These are phyloP conservation scores for Drosophila mettleri DNA, from an alignment of 2,888 invertebrate species.

Conservation along the genomic window DNA sequence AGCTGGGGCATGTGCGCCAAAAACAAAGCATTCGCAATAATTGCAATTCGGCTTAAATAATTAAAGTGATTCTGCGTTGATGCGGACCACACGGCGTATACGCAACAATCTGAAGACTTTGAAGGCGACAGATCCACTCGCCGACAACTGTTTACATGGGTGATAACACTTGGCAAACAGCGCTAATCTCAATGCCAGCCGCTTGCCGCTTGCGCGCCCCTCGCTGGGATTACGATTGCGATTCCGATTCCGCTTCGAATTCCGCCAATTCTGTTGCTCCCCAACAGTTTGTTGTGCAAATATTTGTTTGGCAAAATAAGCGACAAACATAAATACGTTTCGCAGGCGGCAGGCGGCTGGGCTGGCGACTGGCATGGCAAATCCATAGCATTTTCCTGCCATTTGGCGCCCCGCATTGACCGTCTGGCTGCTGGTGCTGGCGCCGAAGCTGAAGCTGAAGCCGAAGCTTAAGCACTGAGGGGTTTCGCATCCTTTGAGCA, in stretches of 20 bases:
- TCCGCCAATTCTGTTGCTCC: slow-evolving; percentile 13
- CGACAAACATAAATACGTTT: slow-evolving; percentile 69
- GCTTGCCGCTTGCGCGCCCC: not conserved
- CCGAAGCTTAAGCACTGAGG: slow-evolving; percentile 20
- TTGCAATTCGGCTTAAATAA: slow-evolving; percentile 28
- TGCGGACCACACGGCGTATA: slow-evolving; percentile 34
- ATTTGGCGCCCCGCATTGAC: slow-evolving; percentile 67
- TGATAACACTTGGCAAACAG: slow-evolving; percentile 75
- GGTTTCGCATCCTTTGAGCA: slow-evolving; percentile 64
- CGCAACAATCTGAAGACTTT: slow-evolving; percentile 51
- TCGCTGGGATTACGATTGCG: slow-evolving; percentile 18
- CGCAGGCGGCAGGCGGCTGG: slow-evolving; percentile 29
- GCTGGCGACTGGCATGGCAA: slow-evolving; percentile 28
- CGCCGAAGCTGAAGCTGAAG: not conserved
- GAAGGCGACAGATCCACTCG: slow-evolving; percentile 50
- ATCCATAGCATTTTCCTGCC: slow-evolving; percentile 66
- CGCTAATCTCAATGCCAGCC: slow-evolving; percentile 69
- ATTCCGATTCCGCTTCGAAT: slow-evolving; percentile 23
- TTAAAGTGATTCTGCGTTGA: slow-evolving; percentile 20
- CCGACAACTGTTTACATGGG: slow-evolving; percentile 72
- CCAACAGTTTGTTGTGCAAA: slow-evolving; percentile 59
- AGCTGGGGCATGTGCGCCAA: slow-evolving; percentile 37
- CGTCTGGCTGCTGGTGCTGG: slow-evolving; percentile 35
- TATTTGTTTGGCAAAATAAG: slow-evolving; percentile 73
- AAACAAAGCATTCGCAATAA: slow-evolving; percentile 28